A percentile compares a stretch with the other conserved stretches of the same genome.
phyloP scores from a whole-genome alignment of 2,888 invertebrate species.

The Spilarctia lutea region DNA sequence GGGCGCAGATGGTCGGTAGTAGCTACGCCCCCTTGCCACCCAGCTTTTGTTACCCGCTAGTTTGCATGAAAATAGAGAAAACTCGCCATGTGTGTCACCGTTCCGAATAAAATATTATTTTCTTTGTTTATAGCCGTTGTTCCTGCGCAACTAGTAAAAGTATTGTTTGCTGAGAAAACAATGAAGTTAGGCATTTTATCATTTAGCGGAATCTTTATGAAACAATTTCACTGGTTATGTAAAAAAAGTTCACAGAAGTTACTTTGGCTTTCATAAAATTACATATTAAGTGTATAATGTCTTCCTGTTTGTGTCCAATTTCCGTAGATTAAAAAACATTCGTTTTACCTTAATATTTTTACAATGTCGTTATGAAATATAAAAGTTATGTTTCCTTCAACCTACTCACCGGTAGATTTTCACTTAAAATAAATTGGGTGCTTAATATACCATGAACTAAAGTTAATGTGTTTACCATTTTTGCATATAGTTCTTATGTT shows the following conservation, averaged over 20 bases:
- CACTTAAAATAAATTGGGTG: neutral
- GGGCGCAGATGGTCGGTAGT: slow-evolving; percentile 65
- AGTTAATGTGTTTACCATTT: neutral
- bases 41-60: slow-evolving; percentile 77
- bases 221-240: slow-evolving; percentile 57
- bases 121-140: slow-evolving; percentile 76
- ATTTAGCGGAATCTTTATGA: slow-evolving; percentile 53
- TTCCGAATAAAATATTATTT: slow-evolving; percentile 81
- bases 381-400: neutral
- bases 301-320: slow-evolving; percentile 36
- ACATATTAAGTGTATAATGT: slow-evolving; percentile 40
- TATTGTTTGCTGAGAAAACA: slow-evolving; percentile 73
- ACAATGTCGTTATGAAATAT: neutral
- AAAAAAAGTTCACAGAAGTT: slow-evolving; percentile 50
- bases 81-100: slow-evolving; percentile 79
- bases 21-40: slow-evolving; percentile 56
- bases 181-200: slow-evolving; percentile 65
- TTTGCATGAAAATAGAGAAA: slow-evolving; percentile 83
- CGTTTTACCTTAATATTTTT: neutral
- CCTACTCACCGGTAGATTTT: neutral
- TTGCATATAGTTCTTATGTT: neutral
- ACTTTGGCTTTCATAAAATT: slow-evolving; percentile 40
- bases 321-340: neutral
- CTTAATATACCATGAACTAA: neutral
- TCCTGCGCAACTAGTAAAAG: slow-evolving; percentile 75